phyloP scores from a whole-genome alignment of 2,888 invertebrate species.

The Atherix ibis region DNA sequence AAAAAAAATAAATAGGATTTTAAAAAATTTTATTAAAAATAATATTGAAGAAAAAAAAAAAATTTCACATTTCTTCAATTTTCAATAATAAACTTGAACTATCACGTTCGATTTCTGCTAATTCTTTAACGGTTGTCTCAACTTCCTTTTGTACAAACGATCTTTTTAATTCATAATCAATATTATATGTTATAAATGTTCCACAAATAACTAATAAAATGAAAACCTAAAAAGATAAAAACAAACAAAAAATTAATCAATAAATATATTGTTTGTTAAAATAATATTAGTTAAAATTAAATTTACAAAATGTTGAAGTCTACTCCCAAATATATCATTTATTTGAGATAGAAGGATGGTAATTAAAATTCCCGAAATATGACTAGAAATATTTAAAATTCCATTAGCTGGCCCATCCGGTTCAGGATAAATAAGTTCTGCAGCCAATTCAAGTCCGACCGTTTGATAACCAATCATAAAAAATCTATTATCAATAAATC shows the following conservation, averaged over 20 bases:
- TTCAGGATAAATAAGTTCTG: slow-evolving; percentile 57
- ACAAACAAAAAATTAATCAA: no score
- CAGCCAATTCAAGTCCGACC: slow-evolving; percentile 57
- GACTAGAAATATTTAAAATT: slow-evolving; percentile 33
- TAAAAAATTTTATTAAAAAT: neutral
- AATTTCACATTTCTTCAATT: neutral
- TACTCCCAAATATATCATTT: neutral
- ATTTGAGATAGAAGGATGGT: slow-evolving; percentile 4
- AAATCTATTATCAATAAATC: slow-evolving; percentile 34
- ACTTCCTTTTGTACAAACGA: slow-evolving; percentile 4
- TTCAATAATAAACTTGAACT: neutral
- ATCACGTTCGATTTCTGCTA: slow-evolving; percentile 1
- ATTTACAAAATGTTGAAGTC: slow-evolving; percentile 4
- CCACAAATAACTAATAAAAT: slow-evolving; percentile 2
- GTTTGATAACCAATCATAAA: slow-evolving; percentile 61
- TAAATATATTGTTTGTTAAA: neutral
- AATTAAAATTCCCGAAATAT: slow-evolving; percentile 6
- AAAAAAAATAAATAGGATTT: no score
- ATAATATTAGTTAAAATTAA: neutral
- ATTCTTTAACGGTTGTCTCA: neutral
- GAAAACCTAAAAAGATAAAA: slow-evolving; percentile 1
- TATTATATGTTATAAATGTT: neutral
- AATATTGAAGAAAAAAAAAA: slow-evolving; percentile 19
- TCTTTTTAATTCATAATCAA: neutral
- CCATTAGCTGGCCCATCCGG: slow-evolving; percentile 55